Conservation (phyloP, 1,140 invertebrate species). For the Drosophila bifasciata region DNA sequence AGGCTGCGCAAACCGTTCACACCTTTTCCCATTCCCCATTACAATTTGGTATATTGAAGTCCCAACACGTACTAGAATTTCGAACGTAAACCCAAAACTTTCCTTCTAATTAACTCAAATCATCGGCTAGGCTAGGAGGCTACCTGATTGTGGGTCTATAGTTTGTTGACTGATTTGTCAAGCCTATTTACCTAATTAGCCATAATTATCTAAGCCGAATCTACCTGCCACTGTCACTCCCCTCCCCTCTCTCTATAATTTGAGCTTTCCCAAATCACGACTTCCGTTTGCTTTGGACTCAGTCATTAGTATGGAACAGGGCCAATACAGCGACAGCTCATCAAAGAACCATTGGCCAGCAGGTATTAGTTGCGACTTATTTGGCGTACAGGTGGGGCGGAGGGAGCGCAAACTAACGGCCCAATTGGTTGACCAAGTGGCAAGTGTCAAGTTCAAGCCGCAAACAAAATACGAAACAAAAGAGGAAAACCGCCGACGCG, state of each 20-base stretch:
- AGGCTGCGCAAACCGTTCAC: no score
- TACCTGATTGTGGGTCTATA: conserved; percentile 21
- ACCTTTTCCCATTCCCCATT: no score
- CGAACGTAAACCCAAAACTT: conserved; percentile 4
- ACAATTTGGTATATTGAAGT: no score
- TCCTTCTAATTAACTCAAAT: conserved; percentile 33
- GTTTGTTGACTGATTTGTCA: conserved; percentile 32
- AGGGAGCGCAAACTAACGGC: conserved; percentile 2
- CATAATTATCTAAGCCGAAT: conserved; percentile 47
- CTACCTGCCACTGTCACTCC: conserved; percentile 21
- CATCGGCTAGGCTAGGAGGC: conserved; percentile 9
- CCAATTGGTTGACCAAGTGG: conserved; percentile 28
- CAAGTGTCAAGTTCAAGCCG: conserved; percentile 71
- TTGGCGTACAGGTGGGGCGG: conserved; percentile 5
- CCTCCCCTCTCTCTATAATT: conserved; percentile 38
- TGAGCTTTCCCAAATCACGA: conserved; percentile 56
- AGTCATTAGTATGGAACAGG: conserved; percentile 62
- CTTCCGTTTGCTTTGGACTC: conserved; percentile 43
- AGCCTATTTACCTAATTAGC: conserved; percentile 46
- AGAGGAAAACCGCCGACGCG: conserved; percentile 40
- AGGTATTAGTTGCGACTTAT: conserved; percentile 21
- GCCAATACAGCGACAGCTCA: conserved; percentile 49
- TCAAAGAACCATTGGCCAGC: conserved; percentile 44
- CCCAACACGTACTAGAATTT: no score
- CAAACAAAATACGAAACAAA: conserved; percentile 37